These are phyloP conservation scores for Sternarchorhynchus goeldii DNA, from an alignment of 2,797 vertebrate species.

Conservation along the genomic window DNA sequence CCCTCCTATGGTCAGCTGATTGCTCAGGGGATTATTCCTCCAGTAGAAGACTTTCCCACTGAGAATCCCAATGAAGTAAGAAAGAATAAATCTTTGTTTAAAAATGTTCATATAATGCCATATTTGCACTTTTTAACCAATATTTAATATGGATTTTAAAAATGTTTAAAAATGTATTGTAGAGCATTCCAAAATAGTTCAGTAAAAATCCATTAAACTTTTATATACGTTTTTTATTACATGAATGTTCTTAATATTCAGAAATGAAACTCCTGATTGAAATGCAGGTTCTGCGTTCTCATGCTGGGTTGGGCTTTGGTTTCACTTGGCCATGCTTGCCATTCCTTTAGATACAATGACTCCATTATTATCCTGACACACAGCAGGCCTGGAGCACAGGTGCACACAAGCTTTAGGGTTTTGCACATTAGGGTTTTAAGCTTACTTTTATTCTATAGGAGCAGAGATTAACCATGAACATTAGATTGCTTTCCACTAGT, in stretches of 20 bases:
- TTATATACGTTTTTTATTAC: not conserved
- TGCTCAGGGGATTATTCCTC: slow-evolving; percentile 88
- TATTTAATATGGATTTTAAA: not conserved
- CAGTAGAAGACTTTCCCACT: slow-evolving; percentile 91
- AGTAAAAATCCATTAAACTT: not conserved
- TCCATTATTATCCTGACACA: not conserved
- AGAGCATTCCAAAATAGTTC: not conserved
- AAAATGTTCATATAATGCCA: too few species aligned
- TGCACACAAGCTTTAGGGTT: too few species aligned
- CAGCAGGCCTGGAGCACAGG: not conserved
- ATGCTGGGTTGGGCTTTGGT: not conserved
- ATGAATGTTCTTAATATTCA: not conserved
- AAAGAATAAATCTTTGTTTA: not conserved
- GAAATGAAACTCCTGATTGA: not conserved
- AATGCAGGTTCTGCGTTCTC: not conserved
- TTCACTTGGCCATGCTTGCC: not conserved
- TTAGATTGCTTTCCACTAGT: not conserved
- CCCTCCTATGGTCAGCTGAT: slow-evolving; percentile 93
- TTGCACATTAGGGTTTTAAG: not conserved
- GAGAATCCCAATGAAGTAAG: slow-evolving; percentile 88
- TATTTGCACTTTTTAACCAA: not conserved
- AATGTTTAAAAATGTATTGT: not conserved
- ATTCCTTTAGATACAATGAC: slow-evolving; percentile 1
- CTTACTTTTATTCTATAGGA: not conserved
- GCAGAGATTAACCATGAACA: not conserved